phyloP scores from a whole-genome alignment of 1,140 invertebrate genomes.

The Leptinotarsa lineolata region DNA sequence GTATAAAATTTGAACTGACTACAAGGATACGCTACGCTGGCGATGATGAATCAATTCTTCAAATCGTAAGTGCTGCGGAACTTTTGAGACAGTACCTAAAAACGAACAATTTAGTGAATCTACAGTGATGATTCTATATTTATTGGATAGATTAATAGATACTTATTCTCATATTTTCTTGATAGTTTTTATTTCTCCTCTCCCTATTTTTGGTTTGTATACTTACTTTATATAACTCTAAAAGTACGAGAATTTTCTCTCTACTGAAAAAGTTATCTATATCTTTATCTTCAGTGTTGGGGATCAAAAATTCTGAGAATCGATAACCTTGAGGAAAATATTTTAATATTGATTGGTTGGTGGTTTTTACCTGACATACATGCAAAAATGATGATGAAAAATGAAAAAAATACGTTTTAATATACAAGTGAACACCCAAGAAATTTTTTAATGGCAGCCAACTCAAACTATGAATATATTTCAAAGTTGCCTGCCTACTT shows the following conservation, averaged over 20 bases:
- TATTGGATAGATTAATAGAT: background rate
- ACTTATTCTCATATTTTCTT: slow-evolving; percentile 19
- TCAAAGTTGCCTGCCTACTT: no score
- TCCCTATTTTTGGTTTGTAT: slow-evolving; percentile 11
- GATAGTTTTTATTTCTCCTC: slow-evolving; percentile 16
- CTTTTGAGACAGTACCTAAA: no score
- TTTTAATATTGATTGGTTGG: background rate
- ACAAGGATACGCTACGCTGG: no score
- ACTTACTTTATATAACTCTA: slow-evolving; percentile 1
- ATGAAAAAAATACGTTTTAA: no score
- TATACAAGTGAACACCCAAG: no score
- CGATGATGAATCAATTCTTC: no score
- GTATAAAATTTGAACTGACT: no score
- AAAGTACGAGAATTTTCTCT: background rate
- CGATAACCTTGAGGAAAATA: background rate
- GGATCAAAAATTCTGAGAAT: background rate
- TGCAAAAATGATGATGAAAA: background rate
- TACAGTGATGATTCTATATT: background rate
- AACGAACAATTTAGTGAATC: no score
- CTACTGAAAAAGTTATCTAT: background rate
- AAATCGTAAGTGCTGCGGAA: no score
- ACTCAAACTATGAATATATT: no score
- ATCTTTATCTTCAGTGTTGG: background rate
- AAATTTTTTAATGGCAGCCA: no score
- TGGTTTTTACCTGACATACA: background rate